Evolutionary conservation across 2,113 vertebrate species (phyloP).

Genomic region (Malurus elegans): DNA sequence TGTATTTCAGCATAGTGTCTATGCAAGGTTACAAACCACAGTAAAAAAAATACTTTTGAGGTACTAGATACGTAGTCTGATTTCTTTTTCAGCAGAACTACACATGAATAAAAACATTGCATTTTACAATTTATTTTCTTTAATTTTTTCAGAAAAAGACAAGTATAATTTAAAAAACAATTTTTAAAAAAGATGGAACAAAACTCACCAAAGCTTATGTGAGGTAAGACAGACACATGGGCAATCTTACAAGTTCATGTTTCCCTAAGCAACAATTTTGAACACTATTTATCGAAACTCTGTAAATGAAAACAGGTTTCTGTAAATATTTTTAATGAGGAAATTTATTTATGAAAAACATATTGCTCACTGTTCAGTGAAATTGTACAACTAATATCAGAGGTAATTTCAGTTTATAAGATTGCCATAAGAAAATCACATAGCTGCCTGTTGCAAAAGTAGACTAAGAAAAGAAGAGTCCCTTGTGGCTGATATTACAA

Average conservation of each 20-base stretch:
- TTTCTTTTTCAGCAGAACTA: background rate
- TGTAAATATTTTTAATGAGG: background rate
- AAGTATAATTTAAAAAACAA: background rate
- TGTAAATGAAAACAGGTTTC: fast-evolving
- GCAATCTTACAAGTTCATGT: background rate
- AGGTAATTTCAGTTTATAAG: background rate
- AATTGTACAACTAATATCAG: background rate
- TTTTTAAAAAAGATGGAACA: fast-evolving
- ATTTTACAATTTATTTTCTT: background rate
- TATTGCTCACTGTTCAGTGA: background rate
- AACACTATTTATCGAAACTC: background rate
- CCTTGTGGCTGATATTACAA: background rate
- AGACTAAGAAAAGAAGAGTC: background rate
- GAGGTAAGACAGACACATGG: background rate
- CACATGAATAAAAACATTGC: background rate
- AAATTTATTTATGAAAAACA: background rate
- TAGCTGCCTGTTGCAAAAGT: background rate
- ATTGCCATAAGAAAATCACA: background rate
- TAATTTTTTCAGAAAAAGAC: background rate
- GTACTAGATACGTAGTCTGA: background rate
- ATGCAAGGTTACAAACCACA: background rate
- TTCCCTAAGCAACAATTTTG: background rate
- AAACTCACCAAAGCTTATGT: background rate
- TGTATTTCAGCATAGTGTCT: background rate
- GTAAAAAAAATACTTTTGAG: background rate